Evolutionary conservation across 2,113 vertebrate species (phyloP).

Genomic region (Hemiprocne comata): DNA sequence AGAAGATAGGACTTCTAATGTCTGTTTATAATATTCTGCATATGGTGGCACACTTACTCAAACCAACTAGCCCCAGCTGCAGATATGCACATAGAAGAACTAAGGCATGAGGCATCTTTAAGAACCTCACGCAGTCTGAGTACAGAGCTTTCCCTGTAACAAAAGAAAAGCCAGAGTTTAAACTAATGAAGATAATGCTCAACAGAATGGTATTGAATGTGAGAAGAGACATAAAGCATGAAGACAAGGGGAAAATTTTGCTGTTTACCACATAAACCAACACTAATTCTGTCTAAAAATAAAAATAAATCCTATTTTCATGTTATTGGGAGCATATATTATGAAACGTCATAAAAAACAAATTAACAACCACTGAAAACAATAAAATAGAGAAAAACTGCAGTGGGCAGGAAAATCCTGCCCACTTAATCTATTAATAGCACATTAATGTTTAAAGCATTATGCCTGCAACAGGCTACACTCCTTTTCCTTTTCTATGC

Average conservation of each 20-base stretch:
- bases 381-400: conserved; percentile 32
- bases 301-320: conserved; percentile 34
- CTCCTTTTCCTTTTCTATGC: conserved; percentile 19
- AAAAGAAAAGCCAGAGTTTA: background rate
- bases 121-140: background rate
- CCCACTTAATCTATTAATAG: conserved; percentile 54
- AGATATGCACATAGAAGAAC: background rate
- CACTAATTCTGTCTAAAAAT: background rate
- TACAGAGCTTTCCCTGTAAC: background rate
- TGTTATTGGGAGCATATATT: background rate
- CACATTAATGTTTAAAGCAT: conserved; percentile 4
- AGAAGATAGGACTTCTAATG: background rate
- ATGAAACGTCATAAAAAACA: conserved; percentile 17
- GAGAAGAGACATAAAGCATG: background rate
- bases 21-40: background rate
- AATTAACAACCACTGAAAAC: conserved; percentile 28
- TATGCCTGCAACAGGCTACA: conserved; percentile 47
- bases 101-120: background rate
- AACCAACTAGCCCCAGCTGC: background rate
- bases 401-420: conserved; percentile 44
- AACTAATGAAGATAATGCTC: background rate
- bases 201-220: background rate
- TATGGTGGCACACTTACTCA: background rate
- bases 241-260: background rate
- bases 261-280: background rate